These are phyloP conservation scores for Poeciliopsis prolifica DNA, from an alignment of 2,113 vertebrate species.

Conservation along the genomic window DNA sequence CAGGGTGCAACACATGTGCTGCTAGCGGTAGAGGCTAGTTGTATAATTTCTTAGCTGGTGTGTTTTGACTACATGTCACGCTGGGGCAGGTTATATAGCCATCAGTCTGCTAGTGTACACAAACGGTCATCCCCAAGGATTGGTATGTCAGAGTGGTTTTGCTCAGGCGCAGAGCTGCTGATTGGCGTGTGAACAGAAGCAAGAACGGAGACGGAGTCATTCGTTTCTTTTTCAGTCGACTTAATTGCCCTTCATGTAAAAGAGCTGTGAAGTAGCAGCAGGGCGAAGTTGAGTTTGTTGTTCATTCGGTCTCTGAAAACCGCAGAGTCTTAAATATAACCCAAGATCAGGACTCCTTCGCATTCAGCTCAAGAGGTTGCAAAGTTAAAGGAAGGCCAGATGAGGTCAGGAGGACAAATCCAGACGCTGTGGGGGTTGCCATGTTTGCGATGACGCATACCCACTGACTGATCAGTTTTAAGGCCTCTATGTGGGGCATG, in stretches of 20 bases:
- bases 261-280: slow-evolving; percentile 16
- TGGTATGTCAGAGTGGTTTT: slow-evolving; percentile 14
- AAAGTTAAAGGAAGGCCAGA: slow-evolving; percentile 22
- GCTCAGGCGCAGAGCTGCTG: slow-evolving; percentile 41
- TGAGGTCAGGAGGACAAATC: slow-evolving; percentile 38
- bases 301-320: slow-evolving; percentile 5
- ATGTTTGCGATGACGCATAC: background rate
- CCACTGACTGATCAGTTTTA: slow-evolving; percentile 37
- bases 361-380: slow-evolving; percentile 6
- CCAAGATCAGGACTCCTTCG: background rate
- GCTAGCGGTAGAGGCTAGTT: background rate
- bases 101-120: background rate
- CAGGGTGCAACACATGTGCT: background rate
- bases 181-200: slow-evolving; percentile 33
- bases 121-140: slow-evolving; percentile 22
- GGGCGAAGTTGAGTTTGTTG: slow-evolving; percentile 44
- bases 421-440: background rate
- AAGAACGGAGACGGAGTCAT: slow-evolving; percentile 13
- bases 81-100: slow-evolving; percentile 7
- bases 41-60: background rate
- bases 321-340: slow-evolving; percentile 2
- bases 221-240: slow-evolving; percentile 26
- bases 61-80: slow-evolving; percentile 34
- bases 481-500: background rate
- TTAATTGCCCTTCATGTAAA: slow-evolving; percentile 11